Percentiles rank a stretch among this genome's conserved stretches.
Evolutionary conservation across 92 coral and sea anemone genomes (phyloP).

Genomic region (Zoanthus sansibaricus): DNA sequence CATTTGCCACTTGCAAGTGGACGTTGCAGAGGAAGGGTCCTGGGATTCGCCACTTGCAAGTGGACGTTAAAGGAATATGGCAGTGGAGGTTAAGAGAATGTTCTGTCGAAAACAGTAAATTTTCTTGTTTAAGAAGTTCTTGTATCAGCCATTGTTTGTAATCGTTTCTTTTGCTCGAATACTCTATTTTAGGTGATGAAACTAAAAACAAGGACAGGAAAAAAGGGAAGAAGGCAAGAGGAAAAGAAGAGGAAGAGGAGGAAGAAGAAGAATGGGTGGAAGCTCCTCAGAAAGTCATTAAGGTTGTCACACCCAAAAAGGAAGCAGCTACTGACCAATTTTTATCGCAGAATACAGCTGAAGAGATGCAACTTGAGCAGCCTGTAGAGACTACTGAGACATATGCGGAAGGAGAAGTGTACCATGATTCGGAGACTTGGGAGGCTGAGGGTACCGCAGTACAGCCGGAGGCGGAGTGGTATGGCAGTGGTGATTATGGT

Average conservation of each 20-base stretch:
- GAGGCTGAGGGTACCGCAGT: neutral
- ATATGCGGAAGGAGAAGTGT: neutral
- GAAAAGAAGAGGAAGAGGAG: conserved; percentile 56
- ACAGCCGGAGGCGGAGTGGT: conserved; percentile 21
- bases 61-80: too few species aligned
- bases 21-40: too few species aligned
- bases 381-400: neutral
- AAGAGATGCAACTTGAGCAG: conserved; percentile 1
- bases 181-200: conserved; percentile 45
- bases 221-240: conserved; percentile 59
- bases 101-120: too few species aligned
- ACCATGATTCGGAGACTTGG: conserved; percentile 23
- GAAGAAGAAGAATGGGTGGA: conserved; percentile 52
- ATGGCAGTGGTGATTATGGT: conserved; percentile 19
- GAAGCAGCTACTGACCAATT: neutral
- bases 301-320: neutral
- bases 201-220: conserved; percentile 67
- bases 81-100: too few species aligned
- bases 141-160: too few species aligned
- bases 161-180: neutral
- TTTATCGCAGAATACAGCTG: neutral
- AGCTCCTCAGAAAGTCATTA: conserved; percentile 30
- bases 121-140: too few species aligned
- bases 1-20: too few species aligned
- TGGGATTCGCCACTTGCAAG: too few species aligned